phyloP scores from a whole-genome alignment of 2,113 vertebrate genomes.

The Haemorhous mexicanus region DNA sequence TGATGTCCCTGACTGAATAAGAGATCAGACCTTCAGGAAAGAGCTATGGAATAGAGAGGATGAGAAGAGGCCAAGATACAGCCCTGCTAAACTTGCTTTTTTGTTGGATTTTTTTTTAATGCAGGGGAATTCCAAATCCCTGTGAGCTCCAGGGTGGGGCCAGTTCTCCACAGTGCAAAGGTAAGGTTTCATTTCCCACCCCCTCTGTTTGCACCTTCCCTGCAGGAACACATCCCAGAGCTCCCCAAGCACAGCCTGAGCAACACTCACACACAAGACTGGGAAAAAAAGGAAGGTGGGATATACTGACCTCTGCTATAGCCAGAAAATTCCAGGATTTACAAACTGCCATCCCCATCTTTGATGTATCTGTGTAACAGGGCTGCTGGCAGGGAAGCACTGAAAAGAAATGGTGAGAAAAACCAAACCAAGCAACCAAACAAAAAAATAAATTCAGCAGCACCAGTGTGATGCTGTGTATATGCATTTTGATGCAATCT shows the following conservation, averaged over 20 bases:
- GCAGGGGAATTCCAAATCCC: not conserved
- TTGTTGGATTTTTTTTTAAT: not conserved
- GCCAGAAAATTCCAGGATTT: not conserved
- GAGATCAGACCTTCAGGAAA: not conserved
- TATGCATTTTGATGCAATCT: constrained; percentile 9
- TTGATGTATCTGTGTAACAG: not conserved
- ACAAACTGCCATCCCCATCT: not conserved
- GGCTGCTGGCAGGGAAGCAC: not conserved
- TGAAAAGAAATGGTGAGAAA: not conserved
- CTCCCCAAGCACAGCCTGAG: not conserved
- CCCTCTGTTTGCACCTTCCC: not conserved
- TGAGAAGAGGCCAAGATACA: not conserved
- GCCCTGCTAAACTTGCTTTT: not conserved
- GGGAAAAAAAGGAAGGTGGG: not conserved
- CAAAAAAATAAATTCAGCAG: not conserved
- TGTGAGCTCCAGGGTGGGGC: not conserved
- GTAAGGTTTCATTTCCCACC: not conserved
- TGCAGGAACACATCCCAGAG: not conserved
- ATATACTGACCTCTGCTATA: not conserved
- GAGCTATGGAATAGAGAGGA: not conserved
- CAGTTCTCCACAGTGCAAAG: not conserved
- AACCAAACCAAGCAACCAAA: not conserved
- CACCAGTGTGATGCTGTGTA: not conserved
- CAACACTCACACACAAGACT: not conserved
- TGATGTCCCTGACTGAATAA: not conserved